Base-by-base conservation (phyloP, 1,140 invertebrate genomes). In the Odontomachus brunneus region DNA sequence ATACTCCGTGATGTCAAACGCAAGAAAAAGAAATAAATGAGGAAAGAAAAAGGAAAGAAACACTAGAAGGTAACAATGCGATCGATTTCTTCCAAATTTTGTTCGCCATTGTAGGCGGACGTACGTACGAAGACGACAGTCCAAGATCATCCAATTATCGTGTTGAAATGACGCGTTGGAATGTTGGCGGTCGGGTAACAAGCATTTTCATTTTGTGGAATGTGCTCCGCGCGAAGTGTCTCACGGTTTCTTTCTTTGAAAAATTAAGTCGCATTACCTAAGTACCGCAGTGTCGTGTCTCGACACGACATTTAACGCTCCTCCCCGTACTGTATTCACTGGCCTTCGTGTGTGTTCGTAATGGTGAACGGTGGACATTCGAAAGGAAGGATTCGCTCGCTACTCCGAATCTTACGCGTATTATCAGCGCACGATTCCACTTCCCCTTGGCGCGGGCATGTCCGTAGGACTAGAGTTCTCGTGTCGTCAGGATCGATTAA, bases 211-310 rank as follows among this genome's bases (percentile, higher is more conserved):
- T 11, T 44, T 44, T 12, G 60, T 89, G 89, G 88, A 90, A 90
- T 90, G 89, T 90, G 88, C 84, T 88, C 75, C 84, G 84, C 84
- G 59, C 86, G 73, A 85, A 86, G 38, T 11, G 86, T 90, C 83
- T 89, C 88, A 72, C 63, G 44, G 62, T 75, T 72, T 78, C 26
- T 14, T 57, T 51, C 19, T 29, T 82, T 82, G 66, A 67, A 78
- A 81, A 89, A 86, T 89, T 90, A 90, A 90, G 89, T 90, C 89
- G 80, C 89, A 88, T 89, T 84, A 89, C 76, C 86, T 89, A 89
- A 89, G 89, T 90, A 90, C 89, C 86, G 87, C 84, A 80, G 73
- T 87, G 63, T 84, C 69, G 62, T 85, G 85, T 83, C 59, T 73
- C 82, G 66, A 74, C 17, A 12, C 88, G 72, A 84, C n/a, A n/a